Base-by-base conservation (phyloP, 2,797 vertebrate species). In the Emydoidea blandingii region DNA sequence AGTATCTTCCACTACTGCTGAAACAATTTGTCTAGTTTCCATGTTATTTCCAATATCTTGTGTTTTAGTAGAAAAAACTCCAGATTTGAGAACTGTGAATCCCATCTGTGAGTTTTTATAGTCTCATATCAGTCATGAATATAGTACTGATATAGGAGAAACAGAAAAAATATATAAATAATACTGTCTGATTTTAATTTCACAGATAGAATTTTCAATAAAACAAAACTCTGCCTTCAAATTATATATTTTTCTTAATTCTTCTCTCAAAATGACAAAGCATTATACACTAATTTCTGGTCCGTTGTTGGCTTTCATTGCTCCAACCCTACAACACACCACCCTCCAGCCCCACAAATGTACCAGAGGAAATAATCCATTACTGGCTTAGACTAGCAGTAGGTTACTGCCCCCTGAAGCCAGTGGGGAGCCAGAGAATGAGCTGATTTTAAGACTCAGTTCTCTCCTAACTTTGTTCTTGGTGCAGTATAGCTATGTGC, bases 161-260 rank as follows among this genome's bases (percentile, higher is more conserved):
- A 87, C 12, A 83, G 62, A 94, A 96, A 76, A 90, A 5, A 56
- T 87, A 5, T 53, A 91, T 82, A 14, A 50, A 91, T 93, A 6
- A 78, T 62, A 44, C 83, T 82, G 72, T 6, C 56, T 57, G 1
- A 3, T 27, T 8, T 65, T 54, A 47, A 7, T 62, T 3, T 88
- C 68, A 90, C 49, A 92, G 23, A 44, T 79, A 79, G 0, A 5
- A 10, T 9, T 87, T 90, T 18, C 6, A 29, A 31, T 9, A 85
- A 86, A 80, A 59, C 8, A 83, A 86, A 68, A 37, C 31, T 54
- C 86, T 57, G 47, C 23, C 25, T 93, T 90, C 65, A 78, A 37
- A 29, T 86, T 86, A 80, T 0, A 1, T 23, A n/a, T 87, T 82
- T 6, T 37, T 79, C 29, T 83, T 90, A 37, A 59, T 83, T 88